Evolutionary conservation across 2,113 vertebrate genomes (phyloP).

Genomic region (Otolemur garnettii): DNA sequence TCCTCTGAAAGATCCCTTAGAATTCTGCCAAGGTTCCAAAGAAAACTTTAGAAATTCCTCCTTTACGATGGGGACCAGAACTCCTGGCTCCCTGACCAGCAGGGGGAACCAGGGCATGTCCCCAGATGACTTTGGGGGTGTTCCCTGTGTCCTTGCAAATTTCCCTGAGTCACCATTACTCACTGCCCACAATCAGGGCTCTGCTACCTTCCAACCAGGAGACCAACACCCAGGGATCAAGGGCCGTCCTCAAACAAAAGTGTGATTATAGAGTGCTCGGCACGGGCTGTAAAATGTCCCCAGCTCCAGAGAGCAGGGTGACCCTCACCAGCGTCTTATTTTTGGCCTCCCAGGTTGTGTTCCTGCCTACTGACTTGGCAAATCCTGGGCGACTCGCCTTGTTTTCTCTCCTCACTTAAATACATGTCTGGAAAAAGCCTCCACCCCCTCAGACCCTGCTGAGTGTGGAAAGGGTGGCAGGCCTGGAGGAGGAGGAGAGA

Average conservation of each 20-base stretch:
- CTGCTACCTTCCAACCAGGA: constrained; percentile 32
- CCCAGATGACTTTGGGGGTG: constrained; percentile 64
- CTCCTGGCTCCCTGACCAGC: constrained; percentile 36
- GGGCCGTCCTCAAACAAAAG: neutral
- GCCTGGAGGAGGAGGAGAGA: constrained; percentile 5
- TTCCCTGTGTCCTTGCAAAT: constrained; percentile 62
- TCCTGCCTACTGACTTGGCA: constrained; percentile 68
- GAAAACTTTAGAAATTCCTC: constrained; percentile 61
- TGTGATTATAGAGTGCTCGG: neutral
- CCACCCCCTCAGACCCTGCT: constrained; percentile 61
- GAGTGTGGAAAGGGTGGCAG: constrained; percentile 47
- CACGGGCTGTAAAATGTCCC: rapidly evolving
- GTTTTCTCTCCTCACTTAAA: constrained; percentile 76
- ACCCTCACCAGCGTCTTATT: constrained; percentile 26
- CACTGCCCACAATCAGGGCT: constrained; percentile 36
- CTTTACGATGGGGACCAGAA: neutral
- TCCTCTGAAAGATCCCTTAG: constrained; percentile 41
- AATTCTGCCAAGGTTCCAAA: constrained; percentile 64
- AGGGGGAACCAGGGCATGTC: constrained; percentile 66
- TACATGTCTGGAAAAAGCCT: constrained; percentile 70
- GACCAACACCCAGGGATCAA: neutral
- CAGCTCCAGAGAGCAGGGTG: neutral
- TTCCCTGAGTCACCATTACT: constrained; percentile 76
- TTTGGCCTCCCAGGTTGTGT: constrained; percentile 19
- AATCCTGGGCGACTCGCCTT: constrained; percentile 41